Evolutionary conservation across 2,888 invertebrate species (phyloP).

Genomic region (Syrphus vitripennis): DNA sequence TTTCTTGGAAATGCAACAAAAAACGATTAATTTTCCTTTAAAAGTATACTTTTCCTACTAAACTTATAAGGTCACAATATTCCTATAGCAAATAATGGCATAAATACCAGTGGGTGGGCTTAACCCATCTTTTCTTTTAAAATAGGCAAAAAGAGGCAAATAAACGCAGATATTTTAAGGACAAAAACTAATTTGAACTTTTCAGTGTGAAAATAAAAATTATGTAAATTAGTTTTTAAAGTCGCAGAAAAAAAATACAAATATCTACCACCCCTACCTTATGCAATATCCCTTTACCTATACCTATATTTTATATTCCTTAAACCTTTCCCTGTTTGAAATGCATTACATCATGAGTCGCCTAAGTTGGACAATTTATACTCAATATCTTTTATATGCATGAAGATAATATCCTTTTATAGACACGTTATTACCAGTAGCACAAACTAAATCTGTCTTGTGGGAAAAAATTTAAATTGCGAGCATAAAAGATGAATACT

Average conservation of each 20-base stretch:
- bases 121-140: not conserved
- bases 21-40: no score
- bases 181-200: not conserved
- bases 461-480: constrained; percentile 1
- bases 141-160: not conserved
- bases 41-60: no score
- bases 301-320: not conserved
- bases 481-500: constrained; percentile 51
- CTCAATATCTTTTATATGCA: constrained; percentile 39
- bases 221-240: not conserved
- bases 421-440: constrained; percentile 10
- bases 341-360: constrained; percentile 24
- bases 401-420: constrained; percentile 15
- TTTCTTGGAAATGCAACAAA: no score
- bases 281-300: not conserved
- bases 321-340: constrained; percentile 12
- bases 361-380: constrained; percentile 5
- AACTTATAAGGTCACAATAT: no score
- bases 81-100: not conserved
- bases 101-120: not conserved
- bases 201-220: not conserved
- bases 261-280: no score
- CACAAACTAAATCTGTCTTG: constrained; percentile 16
- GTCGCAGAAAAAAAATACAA: no score
- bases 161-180: not conserved